Conservation (phyloP, 2,888 invertebrate genomes). For the Lochmaea capreae region DNA sequence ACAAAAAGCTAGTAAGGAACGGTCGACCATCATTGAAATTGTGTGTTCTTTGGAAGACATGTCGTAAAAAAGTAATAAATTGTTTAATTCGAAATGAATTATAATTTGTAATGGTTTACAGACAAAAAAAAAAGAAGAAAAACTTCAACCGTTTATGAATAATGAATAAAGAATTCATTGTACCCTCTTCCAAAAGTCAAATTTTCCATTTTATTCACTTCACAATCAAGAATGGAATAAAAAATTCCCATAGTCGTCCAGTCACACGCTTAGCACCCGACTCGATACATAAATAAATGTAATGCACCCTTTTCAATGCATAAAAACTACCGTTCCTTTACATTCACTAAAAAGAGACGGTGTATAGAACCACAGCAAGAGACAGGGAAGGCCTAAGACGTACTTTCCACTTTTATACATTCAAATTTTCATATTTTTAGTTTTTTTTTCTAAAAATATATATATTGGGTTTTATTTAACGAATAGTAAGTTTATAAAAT, state of each 20-base stretch:
- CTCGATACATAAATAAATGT: constrained; percentile 37
- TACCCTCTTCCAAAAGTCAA: not conserved
- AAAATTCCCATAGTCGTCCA: constrained; percentile 41
- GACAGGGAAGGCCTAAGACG: constrained; percentile 21
- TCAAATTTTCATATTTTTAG: too few relatives aligned
- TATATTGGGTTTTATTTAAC: too few relatives aligned
- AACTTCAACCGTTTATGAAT: not conserved
- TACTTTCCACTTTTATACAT: not conserved
- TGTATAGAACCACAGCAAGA: constrained; percentile 5
- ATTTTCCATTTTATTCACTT: constrained; percentile 3
- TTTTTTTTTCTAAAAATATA: too few relatives aligned
- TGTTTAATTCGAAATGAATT: too few relatives aligned
- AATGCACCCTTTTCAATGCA: constrained; percentile 39
- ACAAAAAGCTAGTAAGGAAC: too few relatives aligned
- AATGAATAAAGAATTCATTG: not conserved
- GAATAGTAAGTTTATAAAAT: too few relatives aligned
- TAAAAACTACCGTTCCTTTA: constrained; percentile 39
- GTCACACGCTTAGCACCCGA: constrained; percentile 48
- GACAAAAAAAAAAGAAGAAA: not conserved
- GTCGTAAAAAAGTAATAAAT: too few relatives aligned
- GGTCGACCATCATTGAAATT: not conserved
- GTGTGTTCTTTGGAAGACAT: too few relatives aligned
- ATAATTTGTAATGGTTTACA: not conserved
- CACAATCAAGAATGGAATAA: constrained; percentile 19
- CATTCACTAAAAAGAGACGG: constrained; percentile 32